Percentiles rank a stretch among this genome's conserved stretches.
These are phyloP conservation scores for Cryptops parisi DNA, from an alignment of 2,888 invertebrate species.

Conservation along the genomic window DNA sequence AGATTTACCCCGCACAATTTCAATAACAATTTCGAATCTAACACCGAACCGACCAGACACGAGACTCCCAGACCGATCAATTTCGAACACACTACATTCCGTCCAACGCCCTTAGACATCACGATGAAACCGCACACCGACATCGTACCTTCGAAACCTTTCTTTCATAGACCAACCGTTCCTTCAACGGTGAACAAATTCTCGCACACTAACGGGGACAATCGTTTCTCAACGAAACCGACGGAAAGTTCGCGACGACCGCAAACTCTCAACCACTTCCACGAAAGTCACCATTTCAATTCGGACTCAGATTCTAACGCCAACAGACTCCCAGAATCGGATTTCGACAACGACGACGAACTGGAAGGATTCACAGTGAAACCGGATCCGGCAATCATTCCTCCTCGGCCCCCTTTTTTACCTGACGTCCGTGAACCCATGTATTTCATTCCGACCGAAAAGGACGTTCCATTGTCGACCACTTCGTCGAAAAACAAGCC, in stretches of 20 bases:
- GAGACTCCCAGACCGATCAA: not conserved
- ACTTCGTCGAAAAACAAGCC: not conserved
- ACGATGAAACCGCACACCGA: not conserved
- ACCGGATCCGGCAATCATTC: constrained; percentile 11
- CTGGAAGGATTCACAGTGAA: constrained; percentile 5
- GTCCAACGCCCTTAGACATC: not conserved
- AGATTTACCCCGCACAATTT: not conserved
- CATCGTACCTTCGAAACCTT: not conserved
- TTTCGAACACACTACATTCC: not conserved
- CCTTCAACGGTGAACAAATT: no score
- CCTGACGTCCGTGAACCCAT: not conserved
- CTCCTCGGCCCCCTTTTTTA: constrained; percentile 6
- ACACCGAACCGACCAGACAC: not conserved
- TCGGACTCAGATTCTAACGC: not conserved
- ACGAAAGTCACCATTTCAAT: not conserved
- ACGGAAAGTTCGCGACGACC: not conserved
- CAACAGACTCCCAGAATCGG: not conserved
- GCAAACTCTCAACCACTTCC: not conserved
- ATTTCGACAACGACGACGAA: not conserved
- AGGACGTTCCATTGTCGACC: not conserved
- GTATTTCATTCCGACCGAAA: constrained; percentile 2
- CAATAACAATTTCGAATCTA: not conserved
- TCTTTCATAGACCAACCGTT: not conserved
- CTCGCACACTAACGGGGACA: no score
- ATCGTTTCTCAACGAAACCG: no score